Conservation (phyloP, 2,888 invertebrate genomes). For the Volucella bombylans region DNA sequence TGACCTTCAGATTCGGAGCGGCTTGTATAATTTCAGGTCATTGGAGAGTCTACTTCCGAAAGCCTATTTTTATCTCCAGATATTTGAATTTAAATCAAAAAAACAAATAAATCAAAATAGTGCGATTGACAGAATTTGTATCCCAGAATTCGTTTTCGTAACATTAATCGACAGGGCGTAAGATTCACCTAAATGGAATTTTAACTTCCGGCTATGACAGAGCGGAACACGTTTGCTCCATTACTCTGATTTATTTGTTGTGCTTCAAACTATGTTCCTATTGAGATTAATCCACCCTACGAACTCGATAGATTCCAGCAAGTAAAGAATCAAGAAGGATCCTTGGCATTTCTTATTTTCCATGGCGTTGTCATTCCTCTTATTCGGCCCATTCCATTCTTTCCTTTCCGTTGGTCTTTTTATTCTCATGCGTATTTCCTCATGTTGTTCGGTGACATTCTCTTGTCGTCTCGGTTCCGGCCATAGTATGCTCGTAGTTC, state of each 20-base stretch:
- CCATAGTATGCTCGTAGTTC: constrained; percentile 1
- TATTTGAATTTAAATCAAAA: too few species aligned
- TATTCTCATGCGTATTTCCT: constrained; percentile 19
- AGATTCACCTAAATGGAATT: too few species aligned
- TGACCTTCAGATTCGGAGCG: too few species aligned
- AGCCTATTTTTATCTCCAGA: too few species aligned
- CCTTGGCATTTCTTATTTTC: neutral
- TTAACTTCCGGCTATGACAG: too few species aligned
- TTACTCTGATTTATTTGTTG: constrained; percentile 25
- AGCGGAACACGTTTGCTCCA: neutral
- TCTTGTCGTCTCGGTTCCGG: too few species aligned
- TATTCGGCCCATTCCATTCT: neutral
- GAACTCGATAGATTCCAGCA: neutral
- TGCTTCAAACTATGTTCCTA: constrained; percentile 10
- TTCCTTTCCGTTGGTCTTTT: constrained; percentile 10
- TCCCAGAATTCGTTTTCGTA: too few species aligned
- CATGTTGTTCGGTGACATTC: neutral
- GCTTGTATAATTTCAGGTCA: too few species aligned
- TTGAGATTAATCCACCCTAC: constrained; percentile 37
- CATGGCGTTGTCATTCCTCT: neutral
- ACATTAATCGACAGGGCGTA: too few species aligned
- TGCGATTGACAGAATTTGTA: too few species aligned
- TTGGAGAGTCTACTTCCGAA: too few species aligned
- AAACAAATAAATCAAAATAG: too few species aligned
- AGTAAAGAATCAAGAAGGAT: neutral